Percentiles rank a stretch among this genome's conserved stretches.
These are phyloP conservation scores for Toxotes jaculatrix DNA, from an alignment of 2,113 vertebrate species.

Conservation along the genomic window DNA sequence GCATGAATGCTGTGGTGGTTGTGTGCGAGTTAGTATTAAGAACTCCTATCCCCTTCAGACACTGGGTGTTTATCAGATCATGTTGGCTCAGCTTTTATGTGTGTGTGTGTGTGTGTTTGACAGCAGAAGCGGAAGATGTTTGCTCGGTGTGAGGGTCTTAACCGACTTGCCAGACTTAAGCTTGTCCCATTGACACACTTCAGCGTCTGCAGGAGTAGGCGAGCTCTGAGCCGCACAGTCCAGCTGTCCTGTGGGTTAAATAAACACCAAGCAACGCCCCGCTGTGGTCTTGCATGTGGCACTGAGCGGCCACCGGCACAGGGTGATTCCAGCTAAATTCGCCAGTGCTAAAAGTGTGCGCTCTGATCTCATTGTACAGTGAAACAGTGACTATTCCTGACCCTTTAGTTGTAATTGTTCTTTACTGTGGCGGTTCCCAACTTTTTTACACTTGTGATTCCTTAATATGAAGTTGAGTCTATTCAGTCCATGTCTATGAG, in stretches of 20 bases:
- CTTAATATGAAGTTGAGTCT: background rate
- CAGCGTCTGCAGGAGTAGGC: slow-evolving; percentile 44
- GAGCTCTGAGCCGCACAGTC: slow-evolving; percentile 45
- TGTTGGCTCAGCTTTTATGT: slow-evolving; percentile 38
- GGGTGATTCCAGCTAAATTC: slow-evolving; percentile 16
- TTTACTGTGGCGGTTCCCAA: background rate
- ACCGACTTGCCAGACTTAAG: slow-evolving; percentile 37
- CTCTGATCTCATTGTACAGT: slow-evolving; percentile 25
- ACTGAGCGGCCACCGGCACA: background rate
- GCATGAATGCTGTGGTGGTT: slow-evolving; percentile 14
- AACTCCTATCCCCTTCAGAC: slow-evolving; percentile 52
- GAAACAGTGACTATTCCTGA: slow-evolving; percentile 11
- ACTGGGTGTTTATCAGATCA: slow-evolving; percentile 51
- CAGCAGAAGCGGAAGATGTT: slow-evolving; percentile 2
- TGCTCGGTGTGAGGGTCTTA: slow-evolving; percentile 23
- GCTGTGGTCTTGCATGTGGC: slow-evolving; percentile 61
- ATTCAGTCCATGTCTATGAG: background rate
- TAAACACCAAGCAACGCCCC: slow-evolving; percentile 63
- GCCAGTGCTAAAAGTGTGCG: slow-evolving; percentile 27
- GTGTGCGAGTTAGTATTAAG: slow-evolving; percentile 44
- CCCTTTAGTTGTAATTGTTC: background rate
- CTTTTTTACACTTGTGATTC: background rate
- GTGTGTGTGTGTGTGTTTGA: slow-evolving; percentile 18
- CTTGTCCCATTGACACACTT: slow-evolving; percentile 74
- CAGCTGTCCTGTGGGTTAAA: slow-evolving; percentile 70